A percentile compares a stretch with the other conserved stretches of the same genome.
phyloP scores from a whole-genome alignment of 2,888 invertebrate species.

The Yponomeuta evonymella region DNA sequence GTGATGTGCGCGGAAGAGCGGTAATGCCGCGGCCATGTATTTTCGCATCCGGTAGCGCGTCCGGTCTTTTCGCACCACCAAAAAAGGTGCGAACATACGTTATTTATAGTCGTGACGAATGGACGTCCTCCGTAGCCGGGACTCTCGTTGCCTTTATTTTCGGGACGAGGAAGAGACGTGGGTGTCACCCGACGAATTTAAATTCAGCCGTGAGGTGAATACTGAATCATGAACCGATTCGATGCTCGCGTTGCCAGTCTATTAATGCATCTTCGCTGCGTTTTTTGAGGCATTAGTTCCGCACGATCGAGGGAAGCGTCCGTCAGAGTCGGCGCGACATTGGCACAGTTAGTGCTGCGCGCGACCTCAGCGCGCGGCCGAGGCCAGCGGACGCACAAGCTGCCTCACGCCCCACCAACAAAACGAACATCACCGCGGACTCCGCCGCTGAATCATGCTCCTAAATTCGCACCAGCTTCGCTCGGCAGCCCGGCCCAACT shows the following conservation, averaged over 20 bases:
- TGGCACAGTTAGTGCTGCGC: conserved; percentile 62
- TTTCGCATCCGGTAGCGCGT: conserved; percentile 68
- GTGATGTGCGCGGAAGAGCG: conserved; percentile 32
- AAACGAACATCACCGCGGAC: conserved; percentile 59
- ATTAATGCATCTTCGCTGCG: conserved; percentile 10
- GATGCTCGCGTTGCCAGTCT: not conserved
- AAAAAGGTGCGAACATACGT: conserved; percentile 71
- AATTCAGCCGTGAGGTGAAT: not conserved
- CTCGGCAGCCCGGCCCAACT: conserved; percentile 40
- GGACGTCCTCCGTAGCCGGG: conserved; percentile 39
- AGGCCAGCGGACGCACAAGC: conserved; percentile 62
- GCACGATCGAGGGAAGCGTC: conserved; percentile 53
- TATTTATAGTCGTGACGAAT: conserved; percentile 71
- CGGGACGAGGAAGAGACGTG: conserved; percentile 51
- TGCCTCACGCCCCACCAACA: conserved; percentile 57
- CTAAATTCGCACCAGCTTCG: conserved; percentile 27
- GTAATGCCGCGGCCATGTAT: conserved; percentile 57
- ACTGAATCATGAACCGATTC: not conserved
- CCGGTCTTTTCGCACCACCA: conserved; percentile 71
- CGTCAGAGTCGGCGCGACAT: conserved; percentile 53
- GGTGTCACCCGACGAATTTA: conserved; percentile 33
- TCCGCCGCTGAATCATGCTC: conserved; percentile 65
- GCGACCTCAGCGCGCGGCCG: conserved; percentile 65
- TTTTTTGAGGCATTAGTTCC: conserved; percentile 44
- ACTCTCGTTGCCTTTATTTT: conserved; percentile 47